Evolutionary conservation across 2,888 invertebrate species (phyloP).

Genomic region (Epiblema foenella): DNA sequence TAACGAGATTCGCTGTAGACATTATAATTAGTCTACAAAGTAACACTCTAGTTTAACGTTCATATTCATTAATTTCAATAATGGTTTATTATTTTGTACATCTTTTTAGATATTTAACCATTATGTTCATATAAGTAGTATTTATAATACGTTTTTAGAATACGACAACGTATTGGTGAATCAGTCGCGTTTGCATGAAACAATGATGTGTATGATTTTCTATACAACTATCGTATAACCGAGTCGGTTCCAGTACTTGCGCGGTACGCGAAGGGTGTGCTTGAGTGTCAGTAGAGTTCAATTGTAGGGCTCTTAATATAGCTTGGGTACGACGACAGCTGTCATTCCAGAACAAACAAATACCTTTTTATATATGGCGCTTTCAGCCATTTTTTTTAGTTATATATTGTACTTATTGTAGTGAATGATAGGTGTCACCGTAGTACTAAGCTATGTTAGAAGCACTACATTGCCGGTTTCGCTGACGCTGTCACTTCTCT

Average conservation of each 20-base stretch:
- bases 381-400: no score
- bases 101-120: conserved; percentile 34
- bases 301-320: no score
- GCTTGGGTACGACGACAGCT: no score
- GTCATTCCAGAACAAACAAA: no score
- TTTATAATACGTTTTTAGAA: conserved; percentile 39
- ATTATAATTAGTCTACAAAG: conserved; percentile 56
- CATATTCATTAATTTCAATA: conserved; percentile 31
- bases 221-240: not conserved
- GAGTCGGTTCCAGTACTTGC: not conserved
- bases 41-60: conserved; percentile 46
- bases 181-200: conserved; percentile 51
- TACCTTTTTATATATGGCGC: no score
- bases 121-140: conserved; percentile 29
- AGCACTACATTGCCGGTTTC: no score
- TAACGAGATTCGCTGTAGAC: conserved; percentile 57
- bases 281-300: not conserved
- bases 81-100: conserved; percentile 39
- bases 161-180: conserved; percentile 47
- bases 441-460: no score
- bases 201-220: conserved; percentile 34
- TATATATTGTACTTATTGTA: no score
- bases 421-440: no score
- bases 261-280: not conserved
- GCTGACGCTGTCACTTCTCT: no score